These are phyloP conservation scores for Euthynnus affinis DNA, from an alignment of 2,797 vertebrate genomes.

Conservation along the genomic window DNA sequence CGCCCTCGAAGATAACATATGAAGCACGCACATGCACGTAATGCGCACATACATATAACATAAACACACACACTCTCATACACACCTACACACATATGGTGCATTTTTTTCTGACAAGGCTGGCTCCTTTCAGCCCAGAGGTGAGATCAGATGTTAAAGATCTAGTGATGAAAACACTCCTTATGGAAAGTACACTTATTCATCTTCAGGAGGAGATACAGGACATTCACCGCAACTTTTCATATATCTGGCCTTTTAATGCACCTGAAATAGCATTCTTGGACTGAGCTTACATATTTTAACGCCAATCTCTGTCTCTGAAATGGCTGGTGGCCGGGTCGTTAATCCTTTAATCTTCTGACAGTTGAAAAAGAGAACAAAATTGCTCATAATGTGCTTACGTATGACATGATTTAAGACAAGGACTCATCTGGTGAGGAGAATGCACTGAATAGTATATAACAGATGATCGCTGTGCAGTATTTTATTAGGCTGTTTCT, in stretches of 20 bases:
- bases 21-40: slow-evolving; percentile 56
- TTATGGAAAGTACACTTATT: slow-evolving; percentile 65
- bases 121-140: slow-evolving; percentile 66
- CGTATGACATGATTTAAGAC: slow-evolving; percentile 41
- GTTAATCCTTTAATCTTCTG: slow-evolving; percentile 62
- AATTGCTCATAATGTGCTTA: slow-evolving; percentile 46
- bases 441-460: slow-evolving; percentile 11
- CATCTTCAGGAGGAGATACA: slow-evolving; percentile 60
- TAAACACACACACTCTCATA: slow-evolving; percentile 30
- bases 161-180: slow-evolving; percentile 65
- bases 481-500: slow-evolving; percentile 45
- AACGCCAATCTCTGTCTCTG: slow-evolving; percentile 36
- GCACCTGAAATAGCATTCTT: slow-evolving; percentile 69
- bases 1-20: slow-evolving; percentile 74
- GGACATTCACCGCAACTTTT: slow-evolving; percentile 28
- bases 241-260: slow-evolving; percentile 22
- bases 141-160: slow-evolving; percentile 76
- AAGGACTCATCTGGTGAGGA: slow-evolving; percentile 18
- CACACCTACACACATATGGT: slow-evolving; percentile 15
- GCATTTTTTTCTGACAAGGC: slow-evolving; percentile 71
- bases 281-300: slow-evolving; percentile 52
- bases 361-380: slow-evolving; percentile 46
- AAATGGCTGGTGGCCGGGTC: slow-evolving; percentile 38
- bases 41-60: slow-evolving; percentile 26
- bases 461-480: slow-evolving; percentile 24